These are phyloP conservation scores for Alces alces DNA, from an alignment of 2,113 vertebrate species.

Conservation along the genomic window DNA sequence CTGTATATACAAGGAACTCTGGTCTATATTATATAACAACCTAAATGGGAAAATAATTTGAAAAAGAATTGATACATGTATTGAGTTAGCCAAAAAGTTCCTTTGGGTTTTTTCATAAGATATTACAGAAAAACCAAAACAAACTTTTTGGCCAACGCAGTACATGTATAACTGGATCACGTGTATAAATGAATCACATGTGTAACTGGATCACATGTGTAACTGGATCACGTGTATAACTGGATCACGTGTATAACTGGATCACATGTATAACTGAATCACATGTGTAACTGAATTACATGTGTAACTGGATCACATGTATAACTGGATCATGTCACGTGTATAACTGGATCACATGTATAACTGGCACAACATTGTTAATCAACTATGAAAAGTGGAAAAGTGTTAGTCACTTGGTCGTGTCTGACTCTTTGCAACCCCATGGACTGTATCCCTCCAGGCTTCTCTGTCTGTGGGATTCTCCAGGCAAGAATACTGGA, in stretches of 20 bases:
- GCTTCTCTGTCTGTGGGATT: not conserved
- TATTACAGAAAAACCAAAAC: not conserved
- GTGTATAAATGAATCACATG: not conserved
- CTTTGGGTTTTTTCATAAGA: not conserved
- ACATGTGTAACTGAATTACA: not conserved
- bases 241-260: not conserved
- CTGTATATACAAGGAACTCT: not conserved
- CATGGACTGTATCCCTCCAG: not conserved
- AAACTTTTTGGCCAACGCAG: not conserved
- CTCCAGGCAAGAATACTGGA: not conserved
- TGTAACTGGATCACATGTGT: no score
- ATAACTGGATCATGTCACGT: not conserved
- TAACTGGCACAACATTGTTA: not conserved
- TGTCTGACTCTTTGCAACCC: not conserved
- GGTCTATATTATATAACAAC: not conserved
- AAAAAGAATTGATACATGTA: not conserved
- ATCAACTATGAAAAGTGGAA: not conserved
- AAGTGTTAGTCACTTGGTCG: rapidly evolving
- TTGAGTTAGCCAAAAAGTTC: not conserved
- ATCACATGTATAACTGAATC: not conserved
- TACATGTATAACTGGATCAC: not conserved
- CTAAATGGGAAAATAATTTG: not conserved
- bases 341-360: not conserved
- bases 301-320: not conserved
- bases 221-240: no score